Base-by-base conservation (phyloP, 2,113 vertebrate genomes). In the Semnornis frantzii region DNA sequence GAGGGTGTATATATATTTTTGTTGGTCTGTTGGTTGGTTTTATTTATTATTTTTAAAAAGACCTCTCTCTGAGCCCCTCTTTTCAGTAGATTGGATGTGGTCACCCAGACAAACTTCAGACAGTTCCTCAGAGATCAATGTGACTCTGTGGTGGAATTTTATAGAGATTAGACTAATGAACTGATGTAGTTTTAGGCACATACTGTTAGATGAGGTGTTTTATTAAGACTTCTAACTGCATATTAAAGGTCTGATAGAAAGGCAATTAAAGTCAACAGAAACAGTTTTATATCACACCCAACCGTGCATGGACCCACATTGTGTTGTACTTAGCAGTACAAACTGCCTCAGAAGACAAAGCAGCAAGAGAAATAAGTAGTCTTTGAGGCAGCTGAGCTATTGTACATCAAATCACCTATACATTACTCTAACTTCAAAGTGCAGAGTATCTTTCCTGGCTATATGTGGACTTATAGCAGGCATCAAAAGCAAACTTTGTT, bases 171-270 rank as follows among this genome's bases (percentile, higher is more conserved):
- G 33, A 25, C 75, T 92, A 80, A 92, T 64, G 37, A 87, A 80
- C 76, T 82, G 25, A 27, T 93, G 28, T 46, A 48, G 34, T 54
- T 90, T 78, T 28, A 82, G 58, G 76, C 20, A n/a, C 69, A 46
- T 62, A 44, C 84, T 85, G 15, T 55, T 92, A 89, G 87, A 55
- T 69, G 30, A 70, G 74, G 37, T 94, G 28, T 82, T 82, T 82
- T 82, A 83, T 77, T 82, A 84, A 82, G 80, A 78, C 75, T 75
- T 92, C 44, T 64, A 85, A 54, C 37, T 83, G 83, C 89, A 90
- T 83, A 89, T 92, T 89, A 91, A 83, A 87, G 91, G 44, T 76
- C 75, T 93, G 15, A 24, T 89, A n/a, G 64, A 82, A 81, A 54
- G 37, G 42, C 89, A 83, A 1, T 78, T 81, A 50, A 89, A 93